Base-by-base conservation (phyloP, 1,140 invertebrate genomes). In the Drosophila orena region DNA sequence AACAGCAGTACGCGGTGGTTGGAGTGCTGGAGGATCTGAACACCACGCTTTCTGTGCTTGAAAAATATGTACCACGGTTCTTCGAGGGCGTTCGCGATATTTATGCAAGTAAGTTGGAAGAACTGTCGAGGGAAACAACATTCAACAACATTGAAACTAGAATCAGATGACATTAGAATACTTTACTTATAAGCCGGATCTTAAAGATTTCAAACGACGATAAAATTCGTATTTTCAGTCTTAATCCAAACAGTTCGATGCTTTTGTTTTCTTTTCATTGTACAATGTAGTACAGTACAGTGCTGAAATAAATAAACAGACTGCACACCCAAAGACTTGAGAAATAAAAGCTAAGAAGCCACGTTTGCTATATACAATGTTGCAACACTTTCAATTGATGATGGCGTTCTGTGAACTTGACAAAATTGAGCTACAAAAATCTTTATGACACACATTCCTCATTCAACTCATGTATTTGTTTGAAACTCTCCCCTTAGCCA, bases 21-120 rank as follows among this genome's bases (percentile, higher is more conserved):
- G 97, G 97, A 0, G 96, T 98, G 7, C 93, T 98, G 0, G 97
- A 98, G 88, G 97, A 98, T 85, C 94, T 97, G 85, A 97, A 98
- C 92, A 95, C 95, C 1, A 97, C 97, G 1, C 93, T 98, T 2
- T 94, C 95, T 1, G 97, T 97, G 27, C 93, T 98, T 30, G 96
- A 98, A 92, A 94, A 96, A 88, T 97, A 97, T 91, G 94, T 98
- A 44, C 97, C 97, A 0, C 93, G 94, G 64, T 98, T 97, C 93
- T 98, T 98, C 92, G 93, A 93, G 42, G 97, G 97, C 30, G 96
- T 97, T 4, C 93, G 94, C 1, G 92, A 96, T 72, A 93, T 97
- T 56, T 97, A 97, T 91, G 96, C 95, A 93, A 96, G 97, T 97
- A 93, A 83, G 91, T 84, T 15, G 2, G n/a, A 4, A 6, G 5